These are phyloP conservation scores for Athripsodes cinereus DNA, from an alignment of 2,888 invertebrate species.

Conservation along the genomic window DNA sequence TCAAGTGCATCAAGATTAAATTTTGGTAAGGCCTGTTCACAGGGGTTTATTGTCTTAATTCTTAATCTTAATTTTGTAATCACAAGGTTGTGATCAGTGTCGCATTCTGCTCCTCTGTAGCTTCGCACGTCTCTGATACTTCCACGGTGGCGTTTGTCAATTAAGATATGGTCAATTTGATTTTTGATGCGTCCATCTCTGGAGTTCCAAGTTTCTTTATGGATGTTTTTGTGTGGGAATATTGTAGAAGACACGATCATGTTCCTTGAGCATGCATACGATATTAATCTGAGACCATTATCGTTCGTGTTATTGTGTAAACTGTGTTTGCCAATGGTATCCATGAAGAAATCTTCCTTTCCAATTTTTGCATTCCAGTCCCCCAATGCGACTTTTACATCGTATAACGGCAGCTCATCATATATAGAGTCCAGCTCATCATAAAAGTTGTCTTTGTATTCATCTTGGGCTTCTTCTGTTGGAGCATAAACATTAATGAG, in stretches of 20 bases:
- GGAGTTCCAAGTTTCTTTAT: slow-evolving; percentile 7
- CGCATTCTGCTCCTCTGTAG: background rate
- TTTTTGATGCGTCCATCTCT: background rate
- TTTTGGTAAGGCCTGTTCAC: too few relatives aligned
- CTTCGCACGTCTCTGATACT: background rate
- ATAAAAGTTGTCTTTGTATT: background rate
- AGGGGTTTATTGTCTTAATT: slow-evolving; percentile 1
- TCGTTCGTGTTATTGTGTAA: background rate
- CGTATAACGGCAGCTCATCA: background rate
- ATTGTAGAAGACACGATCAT: background rate
- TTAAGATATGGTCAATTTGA: background rate
- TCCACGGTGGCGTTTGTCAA: slow-evolving; percentile 2
- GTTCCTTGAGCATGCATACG: background rate
- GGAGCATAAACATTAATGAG: background rate
- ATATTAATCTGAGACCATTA: background rate
- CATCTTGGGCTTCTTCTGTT: background rate
- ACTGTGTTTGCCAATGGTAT: background rate
- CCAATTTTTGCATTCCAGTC: slow-evolving; percentile 7
- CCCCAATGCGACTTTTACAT: background rate
- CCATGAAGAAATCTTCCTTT: background rate
- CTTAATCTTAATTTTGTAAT: background rate
- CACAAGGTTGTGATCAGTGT: background rate
- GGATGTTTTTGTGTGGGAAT: slow-evolving; percentile 1
- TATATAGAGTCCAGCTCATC: background rate
- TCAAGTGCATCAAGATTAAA: background rate